phyloP scores from a whole-genome alignment of 1,140 invertebrate genomes.

The Drosophila fuyamai region DNA sequence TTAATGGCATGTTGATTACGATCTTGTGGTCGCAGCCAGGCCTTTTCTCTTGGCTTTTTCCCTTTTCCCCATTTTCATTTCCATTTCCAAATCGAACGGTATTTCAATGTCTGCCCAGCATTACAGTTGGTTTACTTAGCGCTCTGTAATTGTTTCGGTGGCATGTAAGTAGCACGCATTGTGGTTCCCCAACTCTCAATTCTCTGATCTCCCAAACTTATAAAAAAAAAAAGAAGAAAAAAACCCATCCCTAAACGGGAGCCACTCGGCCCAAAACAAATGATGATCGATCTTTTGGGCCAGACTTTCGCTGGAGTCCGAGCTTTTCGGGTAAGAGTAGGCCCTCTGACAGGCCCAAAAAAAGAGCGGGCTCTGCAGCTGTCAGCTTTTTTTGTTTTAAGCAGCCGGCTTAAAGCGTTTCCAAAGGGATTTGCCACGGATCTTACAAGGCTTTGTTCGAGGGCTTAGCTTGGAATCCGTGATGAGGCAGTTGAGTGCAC shows the following conservation, averaged over 20 bases:
- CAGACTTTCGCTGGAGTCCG: slow-evolving; percentile 63
- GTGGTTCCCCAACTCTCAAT: slow-evolving; percentile 17
- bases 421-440: slow-evolving; percentile 81
- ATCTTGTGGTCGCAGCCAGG: slow-evolving; percentile 71
- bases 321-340: slow-evolving; percentile 3
- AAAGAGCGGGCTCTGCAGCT: slow-evolving; percentile 56
- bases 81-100: slow-evolving; percentile 59
- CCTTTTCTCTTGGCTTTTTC: slow-evolving; percentile 65
- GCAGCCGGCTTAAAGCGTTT: slow-evolving; percentile 74
- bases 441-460: slow-evolving; percentile 66
- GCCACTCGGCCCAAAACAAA: slow-evolving; percentile 73
- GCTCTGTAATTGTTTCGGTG: slow-evolving; percentile 82
- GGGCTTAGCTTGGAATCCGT: slow-evolving; percentile 40
- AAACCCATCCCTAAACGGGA: slow-evolving; percentile 66
- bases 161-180: slow-evolving; percentile 82
- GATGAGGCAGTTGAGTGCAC: slow-evolving; percentile 27
- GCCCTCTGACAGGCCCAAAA: slow-evolving; percentile 37
- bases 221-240: neutral
- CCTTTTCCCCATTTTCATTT: slow-evolving; percentile 20
- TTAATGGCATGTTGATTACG: slow-evolving; percentile 84
- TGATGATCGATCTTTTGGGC: slow-evolving; percentile 76
- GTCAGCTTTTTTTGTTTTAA: slow-evolving; percentile 81
- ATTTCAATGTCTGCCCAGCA: slow-evolving; percentile 67
- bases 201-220: neutral
- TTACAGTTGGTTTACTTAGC: slow-evolving; percentile 83